phyloP scores from a whole-genome alignment of 2,113 vertebrate species.

The Coryphaenoides rupestris region DNA sequence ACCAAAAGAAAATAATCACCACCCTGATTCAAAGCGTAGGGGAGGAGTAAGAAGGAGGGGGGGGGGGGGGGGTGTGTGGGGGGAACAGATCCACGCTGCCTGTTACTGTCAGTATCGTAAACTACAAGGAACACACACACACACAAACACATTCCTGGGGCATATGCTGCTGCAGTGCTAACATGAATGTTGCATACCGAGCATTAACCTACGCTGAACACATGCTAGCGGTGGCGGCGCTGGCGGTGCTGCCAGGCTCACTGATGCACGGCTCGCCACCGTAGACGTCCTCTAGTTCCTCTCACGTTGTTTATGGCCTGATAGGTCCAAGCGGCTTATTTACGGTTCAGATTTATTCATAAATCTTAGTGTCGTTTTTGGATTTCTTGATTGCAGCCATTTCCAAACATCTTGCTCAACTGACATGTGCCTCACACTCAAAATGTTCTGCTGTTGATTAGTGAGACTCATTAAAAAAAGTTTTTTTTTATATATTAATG shows the following conservation, averaged over 20 bases:
- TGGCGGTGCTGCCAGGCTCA: too few species aligned
- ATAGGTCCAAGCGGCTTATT: neutral
- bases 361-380: too few species aligned
- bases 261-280: too few species aligned
- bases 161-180: too few species aligned
- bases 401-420: too few species aligned
- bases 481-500: too few species aligned
- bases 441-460: too few species aligned
- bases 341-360: neutral
- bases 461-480: too few species aligned
- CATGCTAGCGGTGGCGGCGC: neutral
- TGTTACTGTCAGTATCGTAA: conserved; percentile 36
- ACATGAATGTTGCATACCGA: conserved; percentile 2
- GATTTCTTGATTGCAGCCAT: neutral
- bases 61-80: conserved; percentile 1
- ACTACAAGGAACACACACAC: conserved; percentile 6
- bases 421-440: too few species aligned
- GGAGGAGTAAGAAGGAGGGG: neutral
- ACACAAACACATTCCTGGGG: conserved; percentile 17
- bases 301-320: too few species aligned
- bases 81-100: conserved; percentile 21
- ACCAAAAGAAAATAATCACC: conserved; percentile 29
- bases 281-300: too few species aligned
- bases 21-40: conserved; percentile 53
- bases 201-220: conserved; percentile 1